Evolutionary conservation across 2,113 vertebrate species (phyloP), one percentile per base, ranked within the genome.

Genomic region (Coreoperca whiteheadi): DNA sequence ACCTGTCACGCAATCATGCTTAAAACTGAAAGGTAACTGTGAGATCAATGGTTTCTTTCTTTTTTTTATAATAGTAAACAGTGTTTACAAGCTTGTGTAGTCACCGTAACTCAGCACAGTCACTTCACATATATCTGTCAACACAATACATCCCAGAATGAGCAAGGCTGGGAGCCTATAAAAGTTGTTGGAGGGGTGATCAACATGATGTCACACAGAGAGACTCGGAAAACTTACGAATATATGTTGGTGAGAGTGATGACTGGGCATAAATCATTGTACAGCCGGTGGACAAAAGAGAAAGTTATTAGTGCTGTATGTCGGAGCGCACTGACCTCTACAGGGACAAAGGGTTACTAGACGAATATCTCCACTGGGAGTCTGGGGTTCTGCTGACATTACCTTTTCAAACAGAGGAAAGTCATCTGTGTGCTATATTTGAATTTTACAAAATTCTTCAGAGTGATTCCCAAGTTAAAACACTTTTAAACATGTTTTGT

Each of bases 61-160:
- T 15, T 64, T 63, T 39, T 43, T 56, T 15, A 14, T 78, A 39
- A 84, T 34, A 63, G 67, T 75, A 51, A 76, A 80, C 20, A 41
- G 75, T 87, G 71, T 91, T 93, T 88, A 93, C 82, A 84, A 84
- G 88, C 78, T 79, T 28, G 48, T 18, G n/a, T 60, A 77, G 56
- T 75, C 70, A 71, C n/a, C 71, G 69, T 43, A 83, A 81, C 74
- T 21, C 74, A 54, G 46, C 37, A 76, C 79, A 74, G 76, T 69
- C 30, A 9, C 66, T 59, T 85, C 74, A 51, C 70, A 82, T 88
- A 88, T 85, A 82, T 88, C 90, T 91, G 89, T 93, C 87, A 87
- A 41, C 86, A 83, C 81, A 41, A 39, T 65, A 74, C 68, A 81
- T 69, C 67, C 57, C 6, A 74, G 59, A 25, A 30, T 41, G 68